These are phyloP conservation scores for Brevimyrus niger DNA, from an alignment of 2,113 vertebrate genomes.

Conservation along the genomic window DNA sequence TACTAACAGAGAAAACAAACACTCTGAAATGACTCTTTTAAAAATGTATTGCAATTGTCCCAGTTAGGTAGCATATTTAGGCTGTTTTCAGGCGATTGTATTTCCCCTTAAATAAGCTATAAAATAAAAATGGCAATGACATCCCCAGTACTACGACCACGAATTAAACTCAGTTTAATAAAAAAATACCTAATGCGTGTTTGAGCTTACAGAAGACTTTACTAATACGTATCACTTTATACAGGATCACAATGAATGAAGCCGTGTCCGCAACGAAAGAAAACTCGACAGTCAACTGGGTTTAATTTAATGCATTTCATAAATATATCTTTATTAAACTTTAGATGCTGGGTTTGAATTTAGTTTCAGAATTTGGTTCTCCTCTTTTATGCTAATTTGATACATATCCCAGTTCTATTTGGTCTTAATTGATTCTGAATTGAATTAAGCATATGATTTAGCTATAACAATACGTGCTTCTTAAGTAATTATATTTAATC, in stretches of 20 bases:
- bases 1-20: neutral
- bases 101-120: slow-evolving; percentile 9
- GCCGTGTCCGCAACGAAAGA: neutral
- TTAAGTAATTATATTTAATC: neutral
- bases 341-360: neutral
- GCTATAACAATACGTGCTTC: neutral
- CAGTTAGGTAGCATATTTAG: slow-evolving; percentile 71
- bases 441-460: neutral
- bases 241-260: neutral
- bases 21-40: neutral
- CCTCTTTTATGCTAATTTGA: neutral
- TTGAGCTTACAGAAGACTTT: neutral
- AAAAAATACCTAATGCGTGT: neutral
- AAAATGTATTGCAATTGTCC: slow-evolving; percentile 68
- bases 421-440: neutral
- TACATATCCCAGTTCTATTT: neutral
- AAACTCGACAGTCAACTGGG: neutral
- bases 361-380: neutral
- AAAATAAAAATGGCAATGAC: neutral
- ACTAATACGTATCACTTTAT: neutral
- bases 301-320: neutral
- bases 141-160: neutral
- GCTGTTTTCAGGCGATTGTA: slow-evolving; percentile 48
- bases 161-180: neutral
- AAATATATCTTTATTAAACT: neutral